Conservation (phyloP, 2,113 vertebrate species). For the Hiodon alosoides region DNA sequence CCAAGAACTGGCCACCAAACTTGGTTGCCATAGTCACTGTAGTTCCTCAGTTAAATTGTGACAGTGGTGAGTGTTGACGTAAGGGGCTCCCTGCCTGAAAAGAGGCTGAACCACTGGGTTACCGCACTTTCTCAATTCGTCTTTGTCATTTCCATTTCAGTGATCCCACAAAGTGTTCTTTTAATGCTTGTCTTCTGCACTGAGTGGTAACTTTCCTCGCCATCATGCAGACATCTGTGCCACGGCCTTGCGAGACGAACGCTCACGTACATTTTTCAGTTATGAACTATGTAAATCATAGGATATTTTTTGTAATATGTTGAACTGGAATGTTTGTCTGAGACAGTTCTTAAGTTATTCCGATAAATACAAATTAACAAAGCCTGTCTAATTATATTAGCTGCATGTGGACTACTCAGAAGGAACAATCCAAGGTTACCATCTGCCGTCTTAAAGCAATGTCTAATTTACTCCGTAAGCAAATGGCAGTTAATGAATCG, state of each 20-base stretch:
- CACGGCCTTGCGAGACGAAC: background rate
- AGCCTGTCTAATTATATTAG: background rate
- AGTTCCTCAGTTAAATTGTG: background rate
- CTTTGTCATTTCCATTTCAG: background rate
- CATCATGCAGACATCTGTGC: background rate
- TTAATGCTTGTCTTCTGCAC: background rate
- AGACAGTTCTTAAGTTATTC: background rate
- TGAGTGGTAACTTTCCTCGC: background rate
- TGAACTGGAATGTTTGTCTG: background rate
- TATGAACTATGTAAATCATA: background rate
- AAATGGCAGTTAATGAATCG: background rate
- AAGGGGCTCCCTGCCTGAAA: no score
- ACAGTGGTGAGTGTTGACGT: background rate
- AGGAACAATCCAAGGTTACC: background rate
- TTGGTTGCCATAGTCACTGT: constrained; percentile 26
- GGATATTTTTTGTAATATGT: background rate
- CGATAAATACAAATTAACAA: background rate
- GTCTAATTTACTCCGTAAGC: background rate
- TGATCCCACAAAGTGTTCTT: background rate
- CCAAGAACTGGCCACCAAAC: constrained; percentile 1
- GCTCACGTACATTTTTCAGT: background rate
- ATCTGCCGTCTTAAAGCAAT: background rate
- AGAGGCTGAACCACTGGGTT: no score
- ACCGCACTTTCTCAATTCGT: background rate
- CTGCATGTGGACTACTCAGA: background rate